phyloP scores from a whole-genome alignment of 2,113 vertebrate genomes.

The Holacanthus passer region DNA sequence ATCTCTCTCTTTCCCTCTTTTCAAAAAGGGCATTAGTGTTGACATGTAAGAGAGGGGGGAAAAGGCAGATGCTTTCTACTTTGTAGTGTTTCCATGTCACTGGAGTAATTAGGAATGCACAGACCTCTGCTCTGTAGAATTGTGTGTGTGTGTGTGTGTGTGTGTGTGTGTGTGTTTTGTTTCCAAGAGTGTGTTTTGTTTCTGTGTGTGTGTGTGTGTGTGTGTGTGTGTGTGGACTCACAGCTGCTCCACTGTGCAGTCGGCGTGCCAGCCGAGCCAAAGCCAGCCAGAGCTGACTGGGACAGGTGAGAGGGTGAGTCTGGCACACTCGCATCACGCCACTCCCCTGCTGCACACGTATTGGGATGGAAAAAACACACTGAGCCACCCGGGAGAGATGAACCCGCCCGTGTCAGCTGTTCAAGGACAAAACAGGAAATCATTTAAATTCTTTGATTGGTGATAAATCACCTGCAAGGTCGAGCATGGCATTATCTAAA shows the following conservation, averaged over 20 bases:
- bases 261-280: conserved; percentile 50
- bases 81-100: conserved; percentile 80
- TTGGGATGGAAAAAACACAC: conserved; percentile 57
- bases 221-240: conserved; percentile 47
- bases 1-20: conserved; percentile 45
- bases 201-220: conserved; percentile 32
- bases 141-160: conserved; percentile 46
- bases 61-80: conserved; percentile 77
- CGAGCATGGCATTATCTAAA: neutral
- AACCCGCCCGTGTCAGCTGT: conserved; percentile 40
- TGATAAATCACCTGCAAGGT: conserved; percentile 27
- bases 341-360: conserved; percentile 31
- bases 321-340: conserved; percentile 49
- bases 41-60: conserved; percentile 51
- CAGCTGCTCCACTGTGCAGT: conserved; percentile 74
- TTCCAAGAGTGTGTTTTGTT: conserved; percentile 40
- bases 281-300: conserved; percentile 59
- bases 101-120: conserved; percentile 79
- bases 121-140: conserved; percentile 70
- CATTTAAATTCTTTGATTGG: neutral
- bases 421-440: conserved; percentile 40
- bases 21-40: conserved; percentile 70
- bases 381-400: conserved; percentile 26
- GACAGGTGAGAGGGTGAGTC: conserved; percentile 65
- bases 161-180: conserved; percentile 50